A percentile compares a stretch with the other conserved stretches of the same genome.
Evolutionary conservation across 2,888 invertebrate genomes (phyloP).

Genomic region (Cataglyphis cursor): DNA sequence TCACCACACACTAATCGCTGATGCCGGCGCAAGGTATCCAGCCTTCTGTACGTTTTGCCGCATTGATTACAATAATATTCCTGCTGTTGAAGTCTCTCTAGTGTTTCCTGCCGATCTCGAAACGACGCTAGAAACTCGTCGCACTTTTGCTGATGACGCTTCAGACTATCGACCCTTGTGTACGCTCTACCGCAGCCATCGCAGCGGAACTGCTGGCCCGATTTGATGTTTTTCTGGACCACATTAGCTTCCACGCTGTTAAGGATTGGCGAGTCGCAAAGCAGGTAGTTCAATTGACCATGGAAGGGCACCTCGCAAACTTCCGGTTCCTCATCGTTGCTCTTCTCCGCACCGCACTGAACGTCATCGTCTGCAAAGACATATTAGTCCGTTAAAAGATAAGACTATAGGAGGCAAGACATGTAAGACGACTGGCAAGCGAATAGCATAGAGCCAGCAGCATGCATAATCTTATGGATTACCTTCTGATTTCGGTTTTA

Average conservation of each 20-base stretch:
- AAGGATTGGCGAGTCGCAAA: conserved; percentile 73
- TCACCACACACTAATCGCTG: conserved; percentile 83
- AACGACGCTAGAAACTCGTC: conserved; percentile 86
- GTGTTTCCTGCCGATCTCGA: conserved; percentile 72
- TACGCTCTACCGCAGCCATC: conserved; percentile 84
- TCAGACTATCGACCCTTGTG: conserved; percentile 84
- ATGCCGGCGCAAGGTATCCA: conserved; percentile 83
- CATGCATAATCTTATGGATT: conserved; percentile 45
- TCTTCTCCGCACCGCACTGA: conserved; percentile 51
- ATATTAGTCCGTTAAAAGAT: conserved; percentile 60
- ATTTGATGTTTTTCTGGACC: conserved; percentile 59
- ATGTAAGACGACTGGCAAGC: conserved; percentile 30
- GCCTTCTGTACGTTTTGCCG: conserved; percentile 83
- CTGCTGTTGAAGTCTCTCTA: conserved; percentile 68
- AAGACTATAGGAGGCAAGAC: not conserved
- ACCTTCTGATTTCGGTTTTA: conserved; percentile 3
- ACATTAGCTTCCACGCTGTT: conserved; percentile 67
- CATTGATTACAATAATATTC: conserved; percentile 81
- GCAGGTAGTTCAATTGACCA: conserved; percentile 70
- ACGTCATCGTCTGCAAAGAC: conserved; percentile 69
- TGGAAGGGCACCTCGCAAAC: conserved; percentile 72
- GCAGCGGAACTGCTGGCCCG: conserved; percentile 79
- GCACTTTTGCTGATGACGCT: conserved; percentile 83
- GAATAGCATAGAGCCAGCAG: conserved; percentile 35
- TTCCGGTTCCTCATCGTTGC: conserved; percentile 65